phyloP scores from a whole-genome alignment of 2,888 invertebrate species.

The Seira musarum region DNA sequence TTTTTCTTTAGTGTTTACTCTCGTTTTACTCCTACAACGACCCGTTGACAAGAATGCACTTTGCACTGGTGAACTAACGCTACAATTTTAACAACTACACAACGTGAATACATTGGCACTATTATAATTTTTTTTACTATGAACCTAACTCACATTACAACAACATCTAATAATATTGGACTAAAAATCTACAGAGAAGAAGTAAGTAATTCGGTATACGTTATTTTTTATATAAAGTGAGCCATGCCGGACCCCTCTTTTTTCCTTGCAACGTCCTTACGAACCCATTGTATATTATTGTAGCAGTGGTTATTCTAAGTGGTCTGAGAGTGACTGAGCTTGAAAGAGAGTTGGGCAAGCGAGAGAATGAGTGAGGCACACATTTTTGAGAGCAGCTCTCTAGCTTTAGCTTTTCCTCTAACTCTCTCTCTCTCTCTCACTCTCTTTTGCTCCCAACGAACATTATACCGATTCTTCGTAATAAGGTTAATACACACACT shows the following conservation, averaged over 20 bases:
- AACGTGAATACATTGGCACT: constrained; percentile 10
- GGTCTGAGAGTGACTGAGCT: constrained; percentile 55
- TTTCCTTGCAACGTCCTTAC: constrained; percentile 25
- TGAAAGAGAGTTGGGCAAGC: constrained; percentile 28
- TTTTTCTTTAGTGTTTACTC: neutral
- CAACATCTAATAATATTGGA: constrained; percentile 25
- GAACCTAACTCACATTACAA: neutral
- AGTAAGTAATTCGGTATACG: no score
- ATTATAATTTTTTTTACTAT: constrained; percentile 20
- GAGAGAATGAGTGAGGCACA: constrained; percentile 16
- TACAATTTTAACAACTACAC: constrained; percentile 22
- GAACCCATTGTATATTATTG: constrained; percentile 53
- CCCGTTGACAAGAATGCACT: constrained; percentile 1
- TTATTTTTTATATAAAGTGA: neutral
- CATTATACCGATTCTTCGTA: constrained; percentile 24
- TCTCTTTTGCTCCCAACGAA: neutral
- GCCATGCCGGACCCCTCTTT: constrained; percentile 38
- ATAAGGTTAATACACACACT: constrained; percentile 53
- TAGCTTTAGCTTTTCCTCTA: no score
- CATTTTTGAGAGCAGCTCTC: neutral
- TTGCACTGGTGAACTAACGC: neutral
- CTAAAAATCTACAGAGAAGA: neutral
- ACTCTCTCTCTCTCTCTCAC: no score
- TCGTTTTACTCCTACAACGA: neutral
- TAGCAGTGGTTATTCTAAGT: constrained; percentile 51